Percentiles rank a stretch among this genome's conserved stretches.
These are phyloP conservation scores for Heterodera schachtii DNA, from an alignment of 1,140 invertebrate genomes.

Conservation along the genomic window DNA sequence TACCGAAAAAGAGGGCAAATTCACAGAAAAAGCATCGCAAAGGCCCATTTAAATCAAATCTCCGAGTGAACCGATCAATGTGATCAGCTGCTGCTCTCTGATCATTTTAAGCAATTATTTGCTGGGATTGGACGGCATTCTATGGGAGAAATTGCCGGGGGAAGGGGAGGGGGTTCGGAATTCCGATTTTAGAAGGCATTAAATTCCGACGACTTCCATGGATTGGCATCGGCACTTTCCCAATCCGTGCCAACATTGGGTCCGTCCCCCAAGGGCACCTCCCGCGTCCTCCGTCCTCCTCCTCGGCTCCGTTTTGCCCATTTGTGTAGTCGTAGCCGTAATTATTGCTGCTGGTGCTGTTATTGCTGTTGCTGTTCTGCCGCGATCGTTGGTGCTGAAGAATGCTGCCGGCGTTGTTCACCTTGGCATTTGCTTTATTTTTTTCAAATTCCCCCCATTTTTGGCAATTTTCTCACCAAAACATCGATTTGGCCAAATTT, in stretches of 20 bases:
- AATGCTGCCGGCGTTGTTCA: conserved; percentile 35
- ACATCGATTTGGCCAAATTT: conserved; percentile 38
- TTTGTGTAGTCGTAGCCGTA: conserved; percentile 6
- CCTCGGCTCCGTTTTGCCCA: neutral
- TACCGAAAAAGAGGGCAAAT: neutral
- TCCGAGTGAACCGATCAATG: no score
- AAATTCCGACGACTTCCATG: no score
- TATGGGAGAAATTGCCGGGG: no score
- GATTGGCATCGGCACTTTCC: no score
- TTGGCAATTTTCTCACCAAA: conserved; percentile 19
- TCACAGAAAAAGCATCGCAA: neutral
- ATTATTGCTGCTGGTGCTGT: neutral
- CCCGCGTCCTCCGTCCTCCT: neutral
- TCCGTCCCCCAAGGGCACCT: neutral
- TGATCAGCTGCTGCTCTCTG: no score
- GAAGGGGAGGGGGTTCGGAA: no score
- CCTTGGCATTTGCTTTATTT: conserved; percentile 3
- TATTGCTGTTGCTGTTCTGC: conserved; percentile 1
- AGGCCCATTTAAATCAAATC: no score
- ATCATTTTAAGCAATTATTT: no score
- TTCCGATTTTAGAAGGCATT: no score
- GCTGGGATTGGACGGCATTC: no score
- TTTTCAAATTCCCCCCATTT: neutral
- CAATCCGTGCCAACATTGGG: no score
- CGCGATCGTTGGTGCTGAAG: neutral